Evolutionary conservation across 2,113 vertebrate genomes (phyloP).

Genomic region (Anoura caudifer): DNA sequence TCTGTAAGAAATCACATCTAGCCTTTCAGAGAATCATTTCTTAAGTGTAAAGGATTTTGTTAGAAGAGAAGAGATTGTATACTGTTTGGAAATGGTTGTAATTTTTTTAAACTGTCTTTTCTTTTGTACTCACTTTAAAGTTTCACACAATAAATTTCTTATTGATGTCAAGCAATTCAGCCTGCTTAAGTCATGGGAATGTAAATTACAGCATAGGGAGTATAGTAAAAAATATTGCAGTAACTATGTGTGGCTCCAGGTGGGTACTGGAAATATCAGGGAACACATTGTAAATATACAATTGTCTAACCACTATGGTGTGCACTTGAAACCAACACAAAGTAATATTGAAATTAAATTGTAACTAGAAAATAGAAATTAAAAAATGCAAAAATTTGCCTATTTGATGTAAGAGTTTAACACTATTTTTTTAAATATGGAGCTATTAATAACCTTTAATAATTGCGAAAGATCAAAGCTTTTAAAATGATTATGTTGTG

Average conservation of each 20-base stretch:
- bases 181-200: neutral
- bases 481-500: neutral
- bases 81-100: neutral
- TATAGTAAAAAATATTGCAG: neutral
- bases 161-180: neutral
- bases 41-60: constrained; percentile 43
- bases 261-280: neutral
- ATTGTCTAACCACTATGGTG: neutral
- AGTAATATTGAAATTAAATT: neutral
- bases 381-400: neutral
- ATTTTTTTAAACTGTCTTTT: neutral
- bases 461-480: neutral
- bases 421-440: neutral
- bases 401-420: neutral
- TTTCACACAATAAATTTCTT: neutral
- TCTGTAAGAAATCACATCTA: constrained; percentile 29
- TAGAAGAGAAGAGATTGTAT: neutral
- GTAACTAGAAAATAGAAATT: neutral
- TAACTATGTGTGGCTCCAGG: neutral
- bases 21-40: constrained; percentile 42
- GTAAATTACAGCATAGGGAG: neutral
- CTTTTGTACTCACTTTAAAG: neutral
- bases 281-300: neutral
- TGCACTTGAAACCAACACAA: neutral
- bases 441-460: neutral